These are phyloP conservation scores for Euborellia annulipes DNA, from an alignment of 1,140 invertebrate species.

Conservation along the genomic window DNA sequence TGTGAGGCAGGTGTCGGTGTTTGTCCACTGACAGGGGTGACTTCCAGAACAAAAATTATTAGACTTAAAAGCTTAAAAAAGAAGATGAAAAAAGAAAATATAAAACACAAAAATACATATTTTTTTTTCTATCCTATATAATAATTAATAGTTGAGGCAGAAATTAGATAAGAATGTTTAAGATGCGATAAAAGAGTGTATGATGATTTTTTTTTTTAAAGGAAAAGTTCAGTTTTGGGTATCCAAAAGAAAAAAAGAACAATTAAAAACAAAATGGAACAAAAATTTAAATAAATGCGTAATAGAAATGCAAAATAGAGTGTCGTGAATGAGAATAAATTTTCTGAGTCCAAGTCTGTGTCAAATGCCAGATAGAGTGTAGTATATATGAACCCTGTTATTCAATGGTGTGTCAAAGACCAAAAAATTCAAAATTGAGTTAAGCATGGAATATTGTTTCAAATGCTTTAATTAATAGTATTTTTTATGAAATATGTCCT, in stretches of 20 bases:
- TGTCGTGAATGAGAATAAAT: background rate
- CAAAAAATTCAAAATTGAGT: too few species aligned
- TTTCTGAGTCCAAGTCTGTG: too few species aligned
- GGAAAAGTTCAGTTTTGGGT: too few species aligned
- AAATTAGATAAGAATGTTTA: slow-evolving; percentile 3
- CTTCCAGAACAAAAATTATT: background rate
- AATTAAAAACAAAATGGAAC: too few species aligned
- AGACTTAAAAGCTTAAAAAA: background rate
- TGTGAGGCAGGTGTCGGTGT: background rate
- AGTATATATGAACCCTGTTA: too few species aligned
- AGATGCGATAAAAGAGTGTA: slow-evolving; percentile 19
- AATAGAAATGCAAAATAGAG: slow-evolving; percentile 3
- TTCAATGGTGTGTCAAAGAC: too few species aligned
- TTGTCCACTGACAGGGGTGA: slow-evolving; percentile 1
- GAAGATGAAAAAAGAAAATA: background rate
- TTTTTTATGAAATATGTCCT: too few species aligned
- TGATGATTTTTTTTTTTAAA: slow-evolving; percentile 28
- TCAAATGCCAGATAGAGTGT: too few species aligned
- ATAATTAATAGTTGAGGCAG: too few species aligned
- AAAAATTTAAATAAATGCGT: slow-evolving; percentile 4
- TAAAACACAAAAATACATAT: background rate
- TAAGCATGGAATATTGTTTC: too few species aligned
- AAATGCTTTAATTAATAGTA: too few species aligned
- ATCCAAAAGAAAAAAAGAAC: slow-evolving; percentile 2
- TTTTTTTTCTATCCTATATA: too few species aligned